Evolutionary conservation across 2,113 vertebrate genomes (phyloP).

Genomic region (Hypocryptadius cinnamomeus): DNA sequence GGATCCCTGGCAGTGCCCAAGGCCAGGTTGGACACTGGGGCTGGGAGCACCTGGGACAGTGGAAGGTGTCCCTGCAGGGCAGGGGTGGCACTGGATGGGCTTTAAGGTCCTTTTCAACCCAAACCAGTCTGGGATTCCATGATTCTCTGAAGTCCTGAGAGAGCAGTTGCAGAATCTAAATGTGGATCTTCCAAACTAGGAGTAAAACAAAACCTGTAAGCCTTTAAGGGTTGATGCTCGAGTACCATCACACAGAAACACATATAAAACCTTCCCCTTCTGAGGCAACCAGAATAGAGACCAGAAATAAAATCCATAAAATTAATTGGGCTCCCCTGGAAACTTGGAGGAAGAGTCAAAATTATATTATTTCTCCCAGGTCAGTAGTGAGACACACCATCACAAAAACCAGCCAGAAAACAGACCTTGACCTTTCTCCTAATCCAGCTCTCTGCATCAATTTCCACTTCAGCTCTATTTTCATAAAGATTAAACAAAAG

Average conservation of each 20-base stretch:
- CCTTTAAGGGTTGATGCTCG: neutral
- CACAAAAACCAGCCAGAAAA: neutral
- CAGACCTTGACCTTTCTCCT: neutral
- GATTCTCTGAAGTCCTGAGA: neutral
- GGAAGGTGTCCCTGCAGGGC: neutral
- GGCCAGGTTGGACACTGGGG: neutral
- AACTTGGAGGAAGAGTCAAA: neutral
- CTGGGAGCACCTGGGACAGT: neutral
- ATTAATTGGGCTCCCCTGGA: neutral
- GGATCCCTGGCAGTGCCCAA: neutral
- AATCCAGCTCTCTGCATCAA: neutral
- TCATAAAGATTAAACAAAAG: neutral
- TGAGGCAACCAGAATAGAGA: neutral
- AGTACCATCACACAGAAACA: neutral
- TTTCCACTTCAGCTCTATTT: neutral
- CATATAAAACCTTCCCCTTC: neutral
- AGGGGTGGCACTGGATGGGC: fast-evolving
- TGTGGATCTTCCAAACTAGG: neutral
- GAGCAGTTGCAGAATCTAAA: neutral
- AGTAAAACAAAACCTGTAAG: neutral
- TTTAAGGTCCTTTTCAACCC: fast-evolving
- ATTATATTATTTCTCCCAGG: neutral
- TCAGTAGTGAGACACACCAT: neutral
- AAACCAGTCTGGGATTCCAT: neutral
- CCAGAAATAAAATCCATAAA: neutral